A percentile compares a stretch with the other conserved stretches of the same genome.
These are phyloP conservation scores for Trichomalopsis sarcophagae DNA, from an alignment of 1,140 invertebrate species.

Conservation along the genomic window DNA sequence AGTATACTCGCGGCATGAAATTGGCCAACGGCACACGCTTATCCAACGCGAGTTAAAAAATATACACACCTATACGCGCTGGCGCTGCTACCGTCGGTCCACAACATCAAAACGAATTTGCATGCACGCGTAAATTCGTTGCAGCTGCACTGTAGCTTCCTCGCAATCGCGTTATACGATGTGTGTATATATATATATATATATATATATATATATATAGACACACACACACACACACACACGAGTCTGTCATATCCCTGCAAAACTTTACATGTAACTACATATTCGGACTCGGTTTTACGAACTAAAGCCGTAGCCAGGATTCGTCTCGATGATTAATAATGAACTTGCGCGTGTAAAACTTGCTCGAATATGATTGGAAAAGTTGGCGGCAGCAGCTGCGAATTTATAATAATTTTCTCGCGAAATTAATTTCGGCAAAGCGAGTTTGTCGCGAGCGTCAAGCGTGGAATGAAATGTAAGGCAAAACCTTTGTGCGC, in stretches of 20 bases:
- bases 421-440: conserved; percentile 22
- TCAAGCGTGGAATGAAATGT: neutral
- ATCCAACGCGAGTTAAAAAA: neutral
- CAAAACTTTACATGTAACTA: neutral
- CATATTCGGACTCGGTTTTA: neutral
- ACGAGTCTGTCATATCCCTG: neutral
- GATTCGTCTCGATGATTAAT: conserved; percentile 22
- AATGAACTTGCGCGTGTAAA: neutral
- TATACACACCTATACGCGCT: neutral
- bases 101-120: neutral
- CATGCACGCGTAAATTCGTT: conserved; percentile 8
- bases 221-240: too few species aligned
- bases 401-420: neutral
- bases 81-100: neutral
- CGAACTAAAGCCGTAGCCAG: neutral
- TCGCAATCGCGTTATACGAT: too few species aligned
- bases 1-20: neutral
- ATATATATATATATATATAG: too few species aligned
- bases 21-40: neutral
- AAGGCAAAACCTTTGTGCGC: conserved; percentile 18
- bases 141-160: neutral
- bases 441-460: neutral
- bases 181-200: too few species aligned
- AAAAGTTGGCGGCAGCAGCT: conserved; percentile 19
- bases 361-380: conserved; percentile 5